Base-by-base conservation (phyloP, 2,888 invertebrate species). In the Aelia acuminata region DNA sequence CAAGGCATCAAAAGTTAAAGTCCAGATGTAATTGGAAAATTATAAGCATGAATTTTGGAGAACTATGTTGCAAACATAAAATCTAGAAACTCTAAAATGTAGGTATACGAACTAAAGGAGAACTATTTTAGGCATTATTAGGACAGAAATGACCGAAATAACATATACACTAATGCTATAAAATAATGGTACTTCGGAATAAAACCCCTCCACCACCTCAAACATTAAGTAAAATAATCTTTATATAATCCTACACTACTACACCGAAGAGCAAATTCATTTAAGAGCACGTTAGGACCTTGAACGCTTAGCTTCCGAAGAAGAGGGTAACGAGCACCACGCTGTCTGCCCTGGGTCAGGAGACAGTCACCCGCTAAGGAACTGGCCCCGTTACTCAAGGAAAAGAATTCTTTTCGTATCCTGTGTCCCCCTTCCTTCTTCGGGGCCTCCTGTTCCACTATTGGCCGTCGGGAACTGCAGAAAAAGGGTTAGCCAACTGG, bases 341-440 rank as follows among this genome's bases (percentile, higher is more conserved):
- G 80, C 80, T 43, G 80, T 80, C 80, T 80, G 80, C 43, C 80
- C 22, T 43, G 43, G 80, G 80, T 80, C 80, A 80, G 80, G n/a
- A 22, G 80, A 80, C 80, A 43, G 43, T 80, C 80, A 15, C 43
- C 80, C 80, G 80, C 80, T n/a, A 80, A 39, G 80, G 80, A 80
- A 15, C 43, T 80, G 80, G 80, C 80, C 80, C 80, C 80, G 80
- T 80, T 80, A 80, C 47, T 80, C 80, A n/a, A n/a, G 80, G 80
- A 3, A 80, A 80, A 80, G 80, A 80, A 80, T 80, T 47, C 80
- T 80, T 80, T 80, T 80, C 80, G 80, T 80, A 80, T 80, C 80
- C 80, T 80, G 80, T 80, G 80, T 80, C 80, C 80, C n/a, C 39
- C 43, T 80, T 80, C 80, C 80, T 43, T 43, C 80, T 80, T 75